Conservation (phyloP, 2,797 vertebrate species). For the Myotis myotis region DNA sequence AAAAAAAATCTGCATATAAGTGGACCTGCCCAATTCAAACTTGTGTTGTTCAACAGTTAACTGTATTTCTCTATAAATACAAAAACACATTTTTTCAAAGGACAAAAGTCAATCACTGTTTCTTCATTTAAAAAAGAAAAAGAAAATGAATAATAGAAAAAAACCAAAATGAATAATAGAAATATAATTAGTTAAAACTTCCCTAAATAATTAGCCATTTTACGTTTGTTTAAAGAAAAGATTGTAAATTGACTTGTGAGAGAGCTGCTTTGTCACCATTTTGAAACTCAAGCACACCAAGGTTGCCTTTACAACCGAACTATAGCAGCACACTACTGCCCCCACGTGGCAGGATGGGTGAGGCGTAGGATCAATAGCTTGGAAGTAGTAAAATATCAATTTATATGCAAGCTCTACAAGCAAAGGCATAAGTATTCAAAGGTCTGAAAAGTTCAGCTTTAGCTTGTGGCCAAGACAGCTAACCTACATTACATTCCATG, state of each 20-base stretch:
- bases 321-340: conserved; percentile 36
- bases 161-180: not conserved
- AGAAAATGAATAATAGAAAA: not conserved
- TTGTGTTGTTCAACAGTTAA: not conserved
- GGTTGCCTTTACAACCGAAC: not conserved
- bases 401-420: not conserved
- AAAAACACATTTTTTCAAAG: not conserved
- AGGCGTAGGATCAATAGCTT: not conserved
- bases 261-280: conserved; percentile 24
- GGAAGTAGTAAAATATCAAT: not conserved
- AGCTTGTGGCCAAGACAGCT: not conserved
- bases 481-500: not conserved
- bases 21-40: not conserved
- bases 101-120: not conserved
- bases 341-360: conserved; percentile 48
- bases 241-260: not conserved
- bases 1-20: not conserved
- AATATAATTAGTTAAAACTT: not conserved
- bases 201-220: not conserved
- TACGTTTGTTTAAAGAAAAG: conserved; percentile 30
- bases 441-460: not conserved
- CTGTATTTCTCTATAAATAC: not conserved
- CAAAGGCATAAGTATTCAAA: not conserved
- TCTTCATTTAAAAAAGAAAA: not conserved
- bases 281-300: not conserved